Evolutionary conservation across 2,888 invertebrate species (phyloP).

Genomic region (Glaucopsyche alexis): DNA sequence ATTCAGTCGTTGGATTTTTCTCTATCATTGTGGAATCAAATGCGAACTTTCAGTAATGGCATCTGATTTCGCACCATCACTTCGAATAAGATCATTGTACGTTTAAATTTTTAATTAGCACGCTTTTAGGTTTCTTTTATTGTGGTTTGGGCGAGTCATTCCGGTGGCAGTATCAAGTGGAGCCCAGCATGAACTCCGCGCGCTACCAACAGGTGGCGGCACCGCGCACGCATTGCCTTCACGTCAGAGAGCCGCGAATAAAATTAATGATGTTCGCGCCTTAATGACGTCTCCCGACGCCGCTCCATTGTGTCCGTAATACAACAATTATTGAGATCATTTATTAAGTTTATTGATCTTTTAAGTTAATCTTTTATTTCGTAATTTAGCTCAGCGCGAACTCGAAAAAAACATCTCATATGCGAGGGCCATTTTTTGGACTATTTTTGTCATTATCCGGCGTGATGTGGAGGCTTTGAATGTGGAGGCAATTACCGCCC

Average conservation of each 20-base stretch:
- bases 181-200: slow-evolving; percentile 74
- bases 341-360: slow-evolving; percentile 81
- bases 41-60: neutral
- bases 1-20: neutral
- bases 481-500: slow-evolving; percentile 78
- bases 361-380: slow-evolving; percentile 81
- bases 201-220: slow-evolving; percentile 80
- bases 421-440: slow-evolving; percentile 75
- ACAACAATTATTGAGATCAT: slow-evolving; percentile 81
- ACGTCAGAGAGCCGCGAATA: slow-evolving; percentile 79
- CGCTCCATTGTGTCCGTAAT: slow-evolving; percentile 80
- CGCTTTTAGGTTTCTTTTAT: slow-evolving; percentile 35
- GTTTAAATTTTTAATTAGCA: slow-evolving; percentile 38
- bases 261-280: slow-evolving; percentile 80
- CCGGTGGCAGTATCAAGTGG: slow-evolving; percentile 75
- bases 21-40: neutral
- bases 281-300: slow-evolving; percentile 79
- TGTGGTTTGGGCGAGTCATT: slow-evolving; percentile 61
- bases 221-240: slow-evolving; percentile 65
- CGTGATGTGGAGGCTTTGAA: slow-evolving; percentile 78
- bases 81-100: slow-evolving; percentile 23
- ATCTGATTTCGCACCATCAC: neutral
- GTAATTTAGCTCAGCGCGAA: slow-evolving; percentile 79
- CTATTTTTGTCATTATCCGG: slow-evolving; percentile 80
- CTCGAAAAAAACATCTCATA: slow-evolving; percentile 77